Conservation (phyloP, 2,888 invertebrate species). For the Brenthis ino region DNA sequence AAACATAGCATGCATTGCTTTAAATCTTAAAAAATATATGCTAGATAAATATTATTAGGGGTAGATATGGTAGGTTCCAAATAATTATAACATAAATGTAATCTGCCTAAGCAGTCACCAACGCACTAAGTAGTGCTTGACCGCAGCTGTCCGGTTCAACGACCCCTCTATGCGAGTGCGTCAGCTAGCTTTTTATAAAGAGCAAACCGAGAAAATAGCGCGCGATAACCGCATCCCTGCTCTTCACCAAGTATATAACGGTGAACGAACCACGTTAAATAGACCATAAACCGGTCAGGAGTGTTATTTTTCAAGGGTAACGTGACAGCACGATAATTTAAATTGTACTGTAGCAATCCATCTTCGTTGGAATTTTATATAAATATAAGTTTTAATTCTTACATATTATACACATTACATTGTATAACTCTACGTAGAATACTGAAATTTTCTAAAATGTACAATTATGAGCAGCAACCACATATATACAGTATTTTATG, state of each 20-base stretch:
- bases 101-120: conserved; percentile 30
- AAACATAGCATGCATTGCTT: background rate
- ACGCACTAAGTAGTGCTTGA: conserved; percentile 53
- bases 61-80: background rate
- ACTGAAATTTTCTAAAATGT: too few relatives aligned
- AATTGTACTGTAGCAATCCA: conserved; percentile 9
- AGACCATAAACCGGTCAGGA: conserved; percentile 64
- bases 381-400: background rate
- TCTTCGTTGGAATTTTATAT: conserved; percentile 1
- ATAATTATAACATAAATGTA: conserved; percentile 3
- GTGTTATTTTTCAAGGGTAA: conserved; percentile 59
- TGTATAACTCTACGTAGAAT: background rate
- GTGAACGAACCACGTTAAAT: conserved; percentile 70
- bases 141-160: conserved; percentile 64
- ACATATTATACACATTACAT: background rate
- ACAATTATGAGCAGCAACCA: too few relatives aligned
- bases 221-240: conserved; percentile 72
- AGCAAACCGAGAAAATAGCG: conserved; percentile 77
- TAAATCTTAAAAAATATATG: background rate
- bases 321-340: conserved; percentile 35
- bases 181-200: conserved; percentile 76
- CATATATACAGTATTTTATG: conserved; percentile 46
- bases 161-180: conserved; percentile 69
- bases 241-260: conserved; percentile 57
- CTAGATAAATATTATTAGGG: background rate